Evolutionary conservation across 2,113 vertebrate species (phyloP), one percentile per base, ranked within the genome.

Genomic region (Motacilla alba): DNA sequence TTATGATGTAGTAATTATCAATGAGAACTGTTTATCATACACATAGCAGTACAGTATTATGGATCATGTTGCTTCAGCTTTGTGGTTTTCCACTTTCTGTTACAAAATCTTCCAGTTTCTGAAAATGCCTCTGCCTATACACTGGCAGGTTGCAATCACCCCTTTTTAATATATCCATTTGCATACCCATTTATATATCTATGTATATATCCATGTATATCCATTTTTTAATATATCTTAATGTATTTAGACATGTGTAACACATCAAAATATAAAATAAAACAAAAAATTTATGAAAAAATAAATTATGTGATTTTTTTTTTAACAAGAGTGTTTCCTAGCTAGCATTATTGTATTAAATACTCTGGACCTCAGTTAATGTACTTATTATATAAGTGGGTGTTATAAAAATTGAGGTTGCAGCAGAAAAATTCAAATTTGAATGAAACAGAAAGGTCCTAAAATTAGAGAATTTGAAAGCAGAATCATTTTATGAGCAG

Each of bases 401-500:
- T 73, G 19, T 64, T 44, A 41, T 47, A 63, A 56, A 92, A 72
- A 67, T 21, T 20, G 7, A 30, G 15, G 59, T 39, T 87, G 16
- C 19, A 92, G 17, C 43, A 77, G 68, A 90, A 85, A 39, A 17
- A 12, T 73, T 84, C 43, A 52, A n/a, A 77, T 87, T 75, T 73
- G 41, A 64, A 37, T 86, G 64, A 89, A 53, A 79, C 4, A 52
- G 81, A 69, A 66, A 49, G 24, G 37, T 24, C 43, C n/a, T 81
- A 28, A 80, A 86, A 44, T 94, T 87, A 93, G 77, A 67, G 49
- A 90, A 86, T 26, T 50, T 76, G 81, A 93, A 91, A 94, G 43
- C 3, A 9, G 10, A 46, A 64, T 83, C 63, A 28, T 89, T 58
- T 95, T 93, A 63, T 6, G 23, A 86, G 41, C 73, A 24, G 21